Conservation (phyloP, 2,113 vertebrate species). For the Lanius ludovicianus region DNA sequence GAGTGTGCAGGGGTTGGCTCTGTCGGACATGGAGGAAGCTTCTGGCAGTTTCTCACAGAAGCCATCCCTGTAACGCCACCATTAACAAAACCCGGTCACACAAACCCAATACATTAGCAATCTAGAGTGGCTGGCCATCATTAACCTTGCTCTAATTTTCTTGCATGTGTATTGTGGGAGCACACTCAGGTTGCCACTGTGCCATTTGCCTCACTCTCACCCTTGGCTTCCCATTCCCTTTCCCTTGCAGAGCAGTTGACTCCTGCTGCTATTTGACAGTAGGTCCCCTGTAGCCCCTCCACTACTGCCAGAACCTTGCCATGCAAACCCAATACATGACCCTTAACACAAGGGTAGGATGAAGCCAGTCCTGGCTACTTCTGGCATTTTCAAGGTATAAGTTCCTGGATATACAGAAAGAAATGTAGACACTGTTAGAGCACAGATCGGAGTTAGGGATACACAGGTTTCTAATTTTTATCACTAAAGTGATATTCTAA, state of each 20-base stretch:
- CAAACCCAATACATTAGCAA: background rate
- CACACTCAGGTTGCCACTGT: background rate
- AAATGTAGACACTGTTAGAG: background rate
- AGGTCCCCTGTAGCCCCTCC: too few species aligned
- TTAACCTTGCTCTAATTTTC: background rate
- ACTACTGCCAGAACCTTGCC: background rate
- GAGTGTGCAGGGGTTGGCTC: background rate
- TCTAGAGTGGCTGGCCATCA: background rate
- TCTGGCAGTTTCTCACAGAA: background rate
- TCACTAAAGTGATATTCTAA: background rate
- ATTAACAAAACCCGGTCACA: background rate
- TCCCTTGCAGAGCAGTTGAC: background rate
- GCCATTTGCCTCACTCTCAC: background rate
- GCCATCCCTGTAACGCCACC: background rate
- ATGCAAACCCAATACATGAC: background rate
- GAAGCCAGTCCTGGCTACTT: background rate
- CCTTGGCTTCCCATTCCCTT: background rate
- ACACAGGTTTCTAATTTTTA: background rate
- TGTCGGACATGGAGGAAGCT: background rate
- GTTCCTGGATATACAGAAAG: background rate
- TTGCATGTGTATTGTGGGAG: background rate
- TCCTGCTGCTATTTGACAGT: background rate
- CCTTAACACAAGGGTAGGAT: background rate
- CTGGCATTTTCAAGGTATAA: background rate
- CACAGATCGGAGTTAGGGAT: background rate